Conservation (phyloP, 1,140 invertebrate genomes). For the Bradysia coprophila region DNA sequence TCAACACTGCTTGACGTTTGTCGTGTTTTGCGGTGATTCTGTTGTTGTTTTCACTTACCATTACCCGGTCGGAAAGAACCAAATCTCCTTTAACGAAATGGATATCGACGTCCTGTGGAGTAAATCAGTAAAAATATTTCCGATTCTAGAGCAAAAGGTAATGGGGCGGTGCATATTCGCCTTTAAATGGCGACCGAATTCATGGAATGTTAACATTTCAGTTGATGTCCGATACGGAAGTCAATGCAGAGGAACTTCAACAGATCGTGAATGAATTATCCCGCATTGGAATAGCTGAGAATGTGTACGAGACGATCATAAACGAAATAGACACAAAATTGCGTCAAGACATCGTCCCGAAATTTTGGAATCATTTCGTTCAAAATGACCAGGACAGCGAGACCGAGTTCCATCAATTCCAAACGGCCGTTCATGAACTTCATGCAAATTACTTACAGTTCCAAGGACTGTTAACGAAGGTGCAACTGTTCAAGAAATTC, state of each 20-base stretch:
- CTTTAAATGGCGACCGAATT: too few species aligned
- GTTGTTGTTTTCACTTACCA: too few species aligned
- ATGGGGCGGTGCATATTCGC: too few species aligned
- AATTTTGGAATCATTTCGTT: conserved; percentile 16
- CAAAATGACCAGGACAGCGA: conserved; percentile 1
- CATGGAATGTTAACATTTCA: too few species aligned
- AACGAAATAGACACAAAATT: conserved; percentile 1
- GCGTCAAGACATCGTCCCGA: conserved; percentile 9
- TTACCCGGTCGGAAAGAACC: too few species aligned
- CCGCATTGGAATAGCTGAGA: not conserved
- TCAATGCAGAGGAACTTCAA: conserved; percentile 1
- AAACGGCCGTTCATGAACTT: not conserved
- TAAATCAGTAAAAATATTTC: too few species aligned
- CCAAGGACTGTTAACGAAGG: not conserved
- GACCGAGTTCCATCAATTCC: conserved; percentile 1
- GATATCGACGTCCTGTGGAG: too few species aligned
- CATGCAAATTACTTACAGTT: not conserved
- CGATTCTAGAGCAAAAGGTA: too few species aligned
- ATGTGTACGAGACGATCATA: not conserved
- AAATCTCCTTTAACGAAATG: too few species aligned
- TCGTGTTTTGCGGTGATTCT: too few species aligned
- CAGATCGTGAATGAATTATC: not conserved
- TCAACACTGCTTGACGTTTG: too few species aligned
- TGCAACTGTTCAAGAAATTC: not conserved
- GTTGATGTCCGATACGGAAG: not conserved